Evolutionary conservation across 2,888 invertebrate genomes (phyloP), one percentile per base, ranked within the genome.

Genomic region (Drosophila niveifrons): DNA sequence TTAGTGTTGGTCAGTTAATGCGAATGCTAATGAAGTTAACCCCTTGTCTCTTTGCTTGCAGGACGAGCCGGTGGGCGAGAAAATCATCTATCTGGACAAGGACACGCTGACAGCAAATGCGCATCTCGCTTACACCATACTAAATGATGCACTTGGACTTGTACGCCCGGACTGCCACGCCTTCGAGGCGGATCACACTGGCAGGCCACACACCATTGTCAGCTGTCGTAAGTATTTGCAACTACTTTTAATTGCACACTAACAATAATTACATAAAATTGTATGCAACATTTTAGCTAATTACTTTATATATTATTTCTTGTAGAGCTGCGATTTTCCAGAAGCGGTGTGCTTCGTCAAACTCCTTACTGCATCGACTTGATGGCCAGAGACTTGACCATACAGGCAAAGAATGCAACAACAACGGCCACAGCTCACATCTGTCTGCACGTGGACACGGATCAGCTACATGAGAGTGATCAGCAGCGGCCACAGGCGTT

Each of bases 321-420:
- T 62, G 36, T 66, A 92, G 92, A 92, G 75, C 75, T 92, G 0
- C 70, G 84, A n/a, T 92, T 92, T 69, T 72, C 90, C 2, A 88
- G 91, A 2, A 88, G 80, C 65, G 92, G 92, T 2, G 82, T 92
- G 43, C 78, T 92, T 9, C 84, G 89, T 2, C 76, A 82, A 34
- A 75, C 88, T 18, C 93, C 93, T 2, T 94, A 94, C 83, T 93
- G 92, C 58, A 92, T 94, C 39, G 87, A 92, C 1, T 89, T 94
- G 44, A 93, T 93, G 81, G 93, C 94, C 4, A 93, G 91, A 18
- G 94, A 94, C 80, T 92, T 92, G 69, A 92, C 94, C 11, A 90
- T 94, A 15, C 84, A 92, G 2, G 29, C 29, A 9, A 44, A 10
- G 0, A 75, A 68, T 39, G 75, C 76, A 4, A 39, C 63, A 4